These are phyloP conservation scores for Hypomecis atomaria DNA, from an alignment of 2,888 invertebrate genomes.

Conservation along the genomic window DNA sequence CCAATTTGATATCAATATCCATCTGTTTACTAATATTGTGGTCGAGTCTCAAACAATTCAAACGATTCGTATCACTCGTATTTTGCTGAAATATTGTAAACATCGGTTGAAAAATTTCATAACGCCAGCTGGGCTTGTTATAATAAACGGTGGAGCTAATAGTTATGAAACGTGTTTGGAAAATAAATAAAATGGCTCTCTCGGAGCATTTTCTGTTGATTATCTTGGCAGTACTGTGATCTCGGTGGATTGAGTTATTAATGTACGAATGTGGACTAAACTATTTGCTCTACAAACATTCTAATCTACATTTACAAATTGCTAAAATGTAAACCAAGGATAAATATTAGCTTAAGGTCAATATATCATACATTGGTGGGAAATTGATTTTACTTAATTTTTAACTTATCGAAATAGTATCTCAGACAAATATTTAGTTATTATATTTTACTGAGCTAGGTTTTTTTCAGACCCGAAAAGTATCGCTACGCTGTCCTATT, in stretches of 20 bases:
- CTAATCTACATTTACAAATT: neutral
- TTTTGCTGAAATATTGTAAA: conserved; percentile 31
- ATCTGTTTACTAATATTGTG: conserved; percentile 61
- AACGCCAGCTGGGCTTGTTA: conserved; percentile 20
- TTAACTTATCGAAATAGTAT: no score
- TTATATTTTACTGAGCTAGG: no score
- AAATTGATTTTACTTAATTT: no score
- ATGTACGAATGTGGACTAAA: neutral
- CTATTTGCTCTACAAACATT: neutral
- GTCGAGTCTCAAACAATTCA: conserved; percentile 40
- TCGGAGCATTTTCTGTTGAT: conserved; percentile 5
- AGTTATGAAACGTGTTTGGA: conserved; percentile 25
- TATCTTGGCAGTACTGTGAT: conserved; percentile 8
- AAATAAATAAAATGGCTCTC: conserved; percentile 6
- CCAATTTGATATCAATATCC: conserved; percentile 20
- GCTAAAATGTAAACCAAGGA: no score
- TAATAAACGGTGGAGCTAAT: conserved; percentile 29
- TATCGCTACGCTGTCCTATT: no score
- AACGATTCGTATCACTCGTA: conserved; percentile 16
- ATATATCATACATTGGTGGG: no score
- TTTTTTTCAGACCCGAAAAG: no score
- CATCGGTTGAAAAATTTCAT: conserved; percentile 27
- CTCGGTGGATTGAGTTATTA: conserved; percentile 6
- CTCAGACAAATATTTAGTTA: no score
- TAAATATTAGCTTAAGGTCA: no score